Base-by-base conservation (phyloP, 2,113 vertebrate species). In the Psophia crepitans region DNA sequence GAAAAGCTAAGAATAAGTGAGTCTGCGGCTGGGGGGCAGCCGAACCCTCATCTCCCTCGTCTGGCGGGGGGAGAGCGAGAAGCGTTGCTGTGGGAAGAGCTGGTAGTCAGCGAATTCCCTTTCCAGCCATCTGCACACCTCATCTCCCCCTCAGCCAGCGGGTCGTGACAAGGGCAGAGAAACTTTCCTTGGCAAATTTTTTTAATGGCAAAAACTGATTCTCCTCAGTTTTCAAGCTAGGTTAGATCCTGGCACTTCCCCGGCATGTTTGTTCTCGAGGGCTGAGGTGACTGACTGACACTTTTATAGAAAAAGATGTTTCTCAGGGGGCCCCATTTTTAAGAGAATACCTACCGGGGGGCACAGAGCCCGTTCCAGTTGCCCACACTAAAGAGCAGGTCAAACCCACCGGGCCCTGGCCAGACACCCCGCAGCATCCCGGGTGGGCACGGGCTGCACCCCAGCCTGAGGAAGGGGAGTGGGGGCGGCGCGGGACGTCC, bases 1-100 rank as follows among this genome's bases (percentile, higher is more conserved):
- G 68, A 96, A 18, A 97, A 96, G 51, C 96, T 96, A 6, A 32
- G 96, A 19, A 96, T 97, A 51, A 89, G 96, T 97, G 87, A 96
- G 96, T 49, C 27, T 10, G 51, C 5, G 6, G 46, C 0, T 12
- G 27, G 27, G 9, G 51, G 58, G 35, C 23, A 65, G 51, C 5
- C 0, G 14, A 33, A 35, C 8, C 32, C n/a, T 18, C 56, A 1
- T 26, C 26, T 11, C 51, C 44, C 30, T 54, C 4, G 0, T 8
- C 46, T 39, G 51, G 17, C 3, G 15, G 35, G 22, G 18, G 65
- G 10, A 44, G 39, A 23, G 12, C 2, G 3, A 48, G 60, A 24
- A 70, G 21, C 4, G 1, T 10, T 21, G 27, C n/a, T 11, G 26
- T 5, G 53, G 69, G 78, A 41, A 53, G 37, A 60, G 58, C 27